Conservation (phyloP, 2,888 invertebrate genomes). For the Hypena proboscidalis region DNA sequence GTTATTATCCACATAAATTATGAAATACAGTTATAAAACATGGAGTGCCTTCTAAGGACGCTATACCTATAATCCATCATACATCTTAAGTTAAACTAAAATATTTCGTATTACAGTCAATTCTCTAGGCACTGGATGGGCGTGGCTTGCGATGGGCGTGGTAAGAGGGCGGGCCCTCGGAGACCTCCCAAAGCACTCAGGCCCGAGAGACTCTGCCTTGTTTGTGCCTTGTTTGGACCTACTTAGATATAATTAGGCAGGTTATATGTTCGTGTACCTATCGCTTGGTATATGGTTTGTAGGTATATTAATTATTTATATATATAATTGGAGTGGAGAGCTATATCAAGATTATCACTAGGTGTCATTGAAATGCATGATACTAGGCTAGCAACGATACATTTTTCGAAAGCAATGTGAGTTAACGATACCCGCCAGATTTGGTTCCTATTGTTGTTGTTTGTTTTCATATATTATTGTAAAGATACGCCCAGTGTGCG, state of each 20-base stretch:
- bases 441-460: too few relatives aligned
- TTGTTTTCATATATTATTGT: too few relatives aligned
- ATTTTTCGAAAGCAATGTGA: too few relatives aligned
- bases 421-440: too few relatives aligned
- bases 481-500: too few relatives aligned
- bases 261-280: slow-evolving; percentile 26
- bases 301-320: too few relatives aligned
- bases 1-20: too few relatives aligned
- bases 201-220: slow-evolving; percentile 67
- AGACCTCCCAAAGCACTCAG: slow-evolving; percentile 74
- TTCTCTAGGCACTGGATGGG: slow-evolving; percentile 72
- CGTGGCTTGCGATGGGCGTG: slow-evolving; percentile 74
- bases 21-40: neutral
- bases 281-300: too few relatives aligned
- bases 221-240: slow-evolving; percentile 61
- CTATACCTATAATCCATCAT: slow-evolving; percentile 44
- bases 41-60: slow-evolving; percentile 17
- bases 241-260: slow-evolving; percentile 36
- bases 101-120: slow-evolving; percentile 58
- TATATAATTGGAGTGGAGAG: too few relatives aligned
- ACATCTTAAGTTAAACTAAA: slow-evolving; percentile 52
- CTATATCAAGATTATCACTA: too few relatives aligned
- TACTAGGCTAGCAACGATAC: too few relatives aligned
- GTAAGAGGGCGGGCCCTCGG: slow-evolving; percentile 66
- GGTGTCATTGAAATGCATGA: too few relatives aligned